Percentiles rank a stretch among this genome's conserved stretches.
These are phyloP conservation scores for Cataglyphis hispanica DNA, from an alignment of 1,140 invertebrate species.

Conservation along the genomic window DNA sequence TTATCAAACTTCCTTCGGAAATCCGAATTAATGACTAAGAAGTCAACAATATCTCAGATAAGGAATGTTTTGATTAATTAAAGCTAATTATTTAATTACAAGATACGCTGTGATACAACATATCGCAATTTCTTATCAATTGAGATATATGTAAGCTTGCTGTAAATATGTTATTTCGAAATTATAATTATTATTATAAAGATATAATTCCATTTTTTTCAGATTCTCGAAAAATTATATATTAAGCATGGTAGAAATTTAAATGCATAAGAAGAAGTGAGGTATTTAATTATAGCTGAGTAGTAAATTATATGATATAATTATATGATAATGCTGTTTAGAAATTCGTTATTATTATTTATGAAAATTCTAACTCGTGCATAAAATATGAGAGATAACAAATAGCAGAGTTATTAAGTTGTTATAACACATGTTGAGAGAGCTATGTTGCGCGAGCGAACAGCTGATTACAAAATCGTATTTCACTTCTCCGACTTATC, in stretches of 20 bases:
- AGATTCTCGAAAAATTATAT: background rate
- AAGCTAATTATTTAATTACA: conserved; percentile 5
- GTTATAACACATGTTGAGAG: background rate
- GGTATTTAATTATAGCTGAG: background rate
- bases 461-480: conserved; percentile 50
- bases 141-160: background rate
- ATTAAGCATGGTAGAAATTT: too few relatives aligned
- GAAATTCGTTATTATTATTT: background rate
- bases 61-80: conserved; percentile 15
- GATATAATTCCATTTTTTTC: background rate
- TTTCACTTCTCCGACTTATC: conserved; percentile 8
- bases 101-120: background rate
- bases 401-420: conserved; percentile 27
- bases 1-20: conserved; percentile 32
- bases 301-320: background rate
- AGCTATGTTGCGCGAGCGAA: background rate
- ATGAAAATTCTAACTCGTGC: background rate
- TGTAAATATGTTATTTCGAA: background rate
- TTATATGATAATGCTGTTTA: background rate
- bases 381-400: conserved; percentile 43
- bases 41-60: conserved; percentile 9
- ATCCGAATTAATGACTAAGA: conserved; percentile 2
- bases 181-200: background rate
- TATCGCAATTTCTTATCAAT: background rate
- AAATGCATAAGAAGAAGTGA: background rate